Evolutionary conservation across 1,140 invertebrate species (phyloP).

Genomic region (Zaprionus inermis): DNA sequence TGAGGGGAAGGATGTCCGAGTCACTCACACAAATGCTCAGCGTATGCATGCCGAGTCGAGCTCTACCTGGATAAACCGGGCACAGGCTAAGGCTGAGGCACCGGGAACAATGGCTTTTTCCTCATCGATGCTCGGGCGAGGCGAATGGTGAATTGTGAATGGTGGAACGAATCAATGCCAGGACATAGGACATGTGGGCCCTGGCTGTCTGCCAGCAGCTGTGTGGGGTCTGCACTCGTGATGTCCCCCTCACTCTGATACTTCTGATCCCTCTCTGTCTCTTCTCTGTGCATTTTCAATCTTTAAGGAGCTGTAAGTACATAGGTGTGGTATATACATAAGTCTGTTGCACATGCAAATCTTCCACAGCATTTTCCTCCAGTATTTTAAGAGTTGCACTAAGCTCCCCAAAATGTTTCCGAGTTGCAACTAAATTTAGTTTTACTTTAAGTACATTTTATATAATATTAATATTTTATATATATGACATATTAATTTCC

Average conservation of each 20-base stretch:
- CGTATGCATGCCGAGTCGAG: conserved; percentile 24
- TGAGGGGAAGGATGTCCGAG: conserved; percentile 45
- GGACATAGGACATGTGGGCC: conserved; percentile 54
- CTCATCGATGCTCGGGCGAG: conserved; percentile 8
- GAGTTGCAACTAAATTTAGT: not conserved
- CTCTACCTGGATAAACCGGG: conserved; percentile 53
- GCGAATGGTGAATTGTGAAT: conserved; percentile 48
- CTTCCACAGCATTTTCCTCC: not conserved
- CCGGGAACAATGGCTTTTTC: conserved; percentile 61
- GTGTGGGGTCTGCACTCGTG: conserved; percentile 7
- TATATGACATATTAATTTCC: too few relatives aligned
- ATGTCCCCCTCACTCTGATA: not conserved
- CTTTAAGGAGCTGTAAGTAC: conserved; percentile 6
- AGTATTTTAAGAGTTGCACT: not conserved
- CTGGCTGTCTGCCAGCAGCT: conserved; percentile 27
- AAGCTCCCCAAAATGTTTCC: not conserved
- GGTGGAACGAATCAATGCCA: conserved; percentile 52
- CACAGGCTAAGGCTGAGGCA: not conserved
- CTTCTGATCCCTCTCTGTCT: not conserved
- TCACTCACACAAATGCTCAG: conserved; percentile 58
- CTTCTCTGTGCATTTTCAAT: not conserved
- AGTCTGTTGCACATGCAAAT: not conserved
- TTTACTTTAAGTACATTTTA: too few relatives aligned
- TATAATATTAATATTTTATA: too few relatives aligned
- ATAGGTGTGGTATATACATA: not conserved